phyloP scores from a whole-genome alignment of 2,797 vertebrate species.

The Gallinago solitaria region DNA sequence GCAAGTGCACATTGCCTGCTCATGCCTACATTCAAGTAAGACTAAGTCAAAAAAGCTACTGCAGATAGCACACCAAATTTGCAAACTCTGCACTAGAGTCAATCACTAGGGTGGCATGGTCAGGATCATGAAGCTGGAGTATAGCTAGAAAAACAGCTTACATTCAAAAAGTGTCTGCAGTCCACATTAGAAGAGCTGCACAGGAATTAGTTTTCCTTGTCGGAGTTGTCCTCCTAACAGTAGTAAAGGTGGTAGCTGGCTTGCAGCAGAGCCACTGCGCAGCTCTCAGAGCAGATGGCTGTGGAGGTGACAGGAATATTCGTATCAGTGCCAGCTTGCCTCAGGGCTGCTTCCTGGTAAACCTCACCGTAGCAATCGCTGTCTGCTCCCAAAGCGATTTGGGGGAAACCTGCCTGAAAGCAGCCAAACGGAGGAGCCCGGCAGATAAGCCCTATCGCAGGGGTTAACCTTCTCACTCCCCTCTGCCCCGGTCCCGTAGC shows the following conservation, averaged over 20 bases:
- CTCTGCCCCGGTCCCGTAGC: rapidly evolving
- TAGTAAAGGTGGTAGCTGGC: neutral
- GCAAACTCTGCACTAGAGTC: neutral
- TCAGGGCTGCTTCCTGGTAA: slow-evolving; percentile 11
- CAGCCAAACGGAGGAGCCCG: neutral
- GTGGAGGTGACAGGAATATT: neutral
- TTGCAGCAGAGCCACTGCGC: neutral
- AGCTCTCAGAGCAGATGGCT: neutral
- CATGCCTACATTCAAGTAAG: neutral
- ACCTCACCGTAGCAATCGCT: neutral
- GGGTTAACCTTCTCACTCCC: neutral
- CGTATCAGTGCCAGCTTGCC: neutral
- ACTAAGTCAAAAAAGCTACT: neutral
- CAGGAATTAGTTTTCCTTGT: neutral
- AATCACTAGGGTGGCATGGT: neutral
- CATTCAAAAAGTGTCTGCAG: neutral
- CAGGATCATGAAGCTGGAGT: neutral
- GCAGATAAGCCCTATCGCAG: neutral
- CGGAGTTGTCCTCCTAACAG: neutral
- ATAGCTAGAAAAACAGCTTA: neutral
- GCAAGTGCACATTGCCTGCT: too few species aligned
- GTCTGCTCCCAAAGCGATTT: neutral
- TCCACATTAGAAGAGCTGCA: neutral
- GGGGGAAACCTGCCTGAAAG: neutral
- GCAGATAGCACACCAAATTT: neutral